These are phyloP conservation scores for Apocheima hispidaria DNA, from an alignment of 2,888 invertebrate genomes.

Conservation along the genomic window DNA sequence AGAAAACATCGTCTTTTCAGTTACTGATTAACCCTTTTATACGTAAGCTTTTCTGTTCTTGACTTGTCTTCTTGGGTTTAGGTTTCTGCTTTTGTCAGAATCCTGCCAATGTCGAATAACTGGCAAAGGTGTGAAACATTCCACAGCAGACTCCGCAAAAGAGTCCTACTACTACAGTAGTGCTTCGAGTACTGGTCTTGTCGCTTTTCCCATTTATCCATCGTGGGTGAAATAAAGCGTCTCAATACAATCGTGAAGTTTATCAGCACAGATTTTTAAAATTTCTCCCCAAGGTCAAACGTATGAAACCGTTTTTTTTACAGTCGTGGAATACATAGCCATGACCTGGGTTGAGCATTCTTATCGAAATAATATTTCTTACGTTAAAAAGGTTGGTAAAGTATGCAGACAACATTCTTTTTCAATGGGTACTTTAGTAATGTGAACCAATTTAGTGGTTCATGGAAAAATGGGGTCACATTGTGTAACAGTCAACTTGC, in stretches of 20 bases:
- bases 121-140: too few relatives aligned
- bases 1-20: background rate
- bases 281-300: conserved; percentile 23
- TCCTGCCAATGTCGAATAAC: too few relatives aligned
- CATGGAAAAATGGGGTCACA: conserved; percentile 23
- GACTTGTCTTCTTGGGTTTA: too few relatives aligned
- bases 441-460: conserved; percentile 7
- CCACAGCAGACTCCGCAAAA: too few relatives aligned
- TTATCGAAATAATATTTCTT: conserved; percentile 19
- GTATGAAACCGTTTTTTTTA: conserved; percentile 14
- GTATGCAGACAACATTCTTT: conserved; percentile 22
- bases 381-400: conserved; percentile 18
- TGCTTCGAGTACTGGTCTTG: too few relatives aligned
- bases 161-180: too few relatives aligned
- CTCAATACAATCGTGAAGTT: background rate
- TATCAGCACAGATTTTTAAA: conserved; percentile 15
- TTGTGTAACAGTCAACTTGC: conserved; percentile 3
- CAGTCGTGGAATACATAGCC: conserved; percentile 19
- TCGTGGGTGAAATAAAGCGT: background rate
- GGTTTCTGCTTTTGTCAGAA: too few relatives aligned
- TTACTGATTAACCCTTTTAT: too few relatives aligned
- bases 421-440: conserved; percentile 20
- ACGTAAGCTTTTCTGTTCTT: background rate
- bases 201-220: too few relatives aligned
- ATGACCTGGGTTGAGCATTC: conserved; percentile 26